These are phyloP conservation scores for Glaucopsyche alexis DNA, from an alignment of 2,888 invertebrate genomes.

Conservation along the genomic window DNA sequence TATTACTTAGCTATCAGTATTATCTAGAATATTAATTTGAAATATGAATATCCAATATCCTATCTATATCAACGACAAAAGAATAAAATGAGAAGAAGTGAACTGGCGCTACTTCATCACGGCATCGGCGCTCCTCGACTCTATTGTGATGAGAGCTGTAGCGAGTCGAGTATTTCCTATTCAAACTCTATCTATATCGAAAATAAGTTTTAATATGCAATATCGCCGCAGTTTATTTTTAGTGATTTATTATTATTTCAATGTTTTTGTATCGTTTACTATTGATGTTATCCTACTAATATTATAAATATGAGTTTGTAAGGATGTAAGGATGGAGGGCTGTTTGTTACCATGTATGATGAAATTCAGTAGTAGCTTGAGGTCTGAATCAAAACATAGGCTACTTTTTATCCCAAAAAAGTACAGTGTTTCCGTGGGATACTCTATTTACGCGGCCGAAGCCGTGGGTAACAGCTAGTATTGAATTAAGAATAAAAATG, in stretches of 20 bases:
- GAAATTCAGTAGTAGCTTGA: no score
- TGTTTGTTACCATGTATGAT: no score
- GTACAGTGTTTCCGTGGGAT: no score
- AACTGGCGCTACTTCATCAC: constrained; percentile 29
- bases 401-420: no score
- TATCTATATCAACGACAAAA: constrained; percentile 17
- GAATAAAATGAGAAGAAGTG: constrained; percentile 28
- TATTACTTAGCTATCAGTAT: not conserved
- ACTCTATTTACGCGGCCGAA: no score
- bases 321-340: no score
- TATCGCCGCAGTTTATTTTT: not conserved
- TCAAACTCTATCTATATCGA: constrained; percentile 14
- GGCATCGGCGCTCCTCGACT: constrained; percentile 14
- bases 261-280: not conserved
- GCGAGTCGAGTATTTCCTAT: constrained; percentile 28
- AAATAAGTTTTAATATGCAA: constrained; percentile 19
- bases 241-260: not conserved
- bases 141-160: constrained; percentile 25
- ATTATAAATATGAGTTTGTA: no score
- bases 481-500: no score
- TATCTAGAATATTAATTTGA: not conserved
- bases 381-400: no score
- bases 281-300: no score
- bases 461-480: no score
- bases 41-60: constrained; percentile 13